These are phyloP conservation scores for Tenthredo notha DNA, from an alignment of 2,888 invertebrate species.

Conservation along the genomic window DNA sequence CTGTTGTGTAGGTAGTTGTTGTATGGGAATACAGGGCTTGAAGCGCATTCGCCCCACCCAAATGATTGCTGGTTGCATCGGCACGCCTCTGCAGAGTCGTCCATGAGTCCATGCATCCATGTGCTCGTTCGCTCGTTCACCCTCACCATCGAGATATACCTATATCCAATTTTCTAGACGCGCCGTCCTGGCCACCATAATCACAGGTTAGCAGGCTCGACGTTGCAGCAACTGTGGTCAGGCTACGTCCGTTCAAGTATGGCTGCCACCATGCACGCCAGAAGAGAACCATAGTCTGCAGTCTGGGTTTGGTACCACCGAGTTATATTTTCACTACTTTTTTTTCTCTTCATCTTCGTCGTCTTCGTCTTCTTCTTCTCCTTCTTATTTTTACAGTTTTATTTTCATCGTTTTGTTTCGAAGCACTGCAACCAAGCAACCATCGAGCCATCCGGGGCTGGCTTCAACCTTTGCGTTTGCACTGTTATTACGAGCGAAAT, in stretches of 20 bases:
- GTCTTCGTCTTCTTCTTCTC: conserved; percentile 28
- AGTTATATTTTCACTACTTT: neutral
- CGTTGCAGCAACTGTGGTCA: conserved; percentile 63
- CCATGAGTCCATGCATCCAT: conserved; percentile 45
- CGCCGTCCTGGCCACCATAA: conserved; percentile 70
- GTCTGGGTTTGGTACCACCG: neutral
- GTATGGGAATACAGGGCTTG: conserved; percentile 38
- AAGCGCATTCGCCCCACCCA: conserved; percentile 74
- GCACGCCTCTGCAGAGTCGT: conserved; percentile 70
- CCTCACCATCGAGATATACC: conserved; percentile 63
- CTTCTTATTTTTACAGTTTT: conserved; percentile 41
- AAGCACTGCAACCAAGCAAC: conserved; percentile 31
- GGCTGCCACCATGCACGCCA: conserved; percentile 66
- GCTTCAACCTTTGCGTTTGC: conserved; percentile 25
- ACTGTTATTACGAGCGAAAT: conserved; percentile 61
- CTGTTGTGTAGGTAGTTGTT: conserved; percentile 6
- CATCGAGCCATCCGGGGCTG: conserved; percentile 1
- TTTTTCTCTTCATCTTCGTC: conserved; percentile 48
- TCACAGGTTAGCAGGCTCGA: conserved; percentile 72
- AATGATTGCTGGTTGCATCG: conserved; percentile 77
- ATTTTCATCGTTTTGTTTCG: conserved; percentile 31
- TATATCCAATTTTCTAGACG: conserved; percentile 74
- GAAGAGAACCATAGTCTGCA: conserved; percentile 5
- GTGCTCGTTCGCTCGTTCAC: conserved; percentile 55
- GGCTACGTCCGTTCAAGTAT: conserved; percentile 68